Base-by-base conservation (phyloP, 2,888 invertebrate species). In the Drosophila histrio region DNA sequence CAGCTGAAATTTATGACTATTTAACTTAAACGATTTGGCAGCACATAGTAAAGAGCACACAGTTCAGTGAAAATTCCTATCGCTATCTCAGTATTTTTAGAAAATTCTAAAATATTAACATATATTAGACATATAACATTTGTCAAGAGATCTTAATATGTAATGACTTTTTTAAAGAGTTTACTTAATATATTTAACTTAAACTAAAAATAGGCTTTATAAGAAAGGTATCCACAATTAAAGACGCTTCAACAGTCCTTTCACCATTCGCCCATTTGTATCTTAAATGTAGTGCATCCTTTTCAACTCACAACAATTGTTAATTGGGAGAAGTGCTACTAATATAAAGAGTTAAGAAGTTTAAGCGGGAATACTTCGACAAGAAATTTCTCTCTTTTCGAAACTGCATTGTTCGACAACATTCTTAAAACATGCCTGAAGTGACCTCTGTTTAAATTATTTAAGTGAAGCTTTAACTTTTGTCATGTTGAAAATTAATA, bases 11-110 rank as follows among this genome's bases (percentile, higher is more conserved):
- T 77, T 83, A 75, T 59, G 72, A 64, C 83, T 75, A 65, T 79
- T 88, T 75, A 70, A 72, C 49, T 76, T 83, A 83, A 88, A 79
- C 69, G 75, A 53, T 69, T 60, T 47, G 44, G 39, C 58, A 47
- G 26, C 30, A 54, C 21, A 8, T 1, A 9, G 30, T 5, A 17
- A 13, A 41, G 17, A 26, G 30, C 4, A n/a, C 7, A 50, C 17
- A 7, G 8, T 26, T 39, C 2, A 8, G 8, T n/a, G 13, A 47
- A 26, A 39, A 39, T n/a, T 30, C 15, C 3, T 22, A 11, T 28
- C 41, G 17, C n/a, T n/a, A n/a, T n/a, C n/a, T n/a, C n/a, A n/a
- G n/a, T n/a, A n/a, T n/a, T n/a, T n/a, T n/a, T n/a, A n/a, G n/a
- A n/a, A n/a, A 17, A 4, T 19, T 17, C 8, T 4, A 15, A 26